Conservation (phyloP, 2,797 vertebrate species). For the Lepidocolaptes lacrymiger region DNA sequence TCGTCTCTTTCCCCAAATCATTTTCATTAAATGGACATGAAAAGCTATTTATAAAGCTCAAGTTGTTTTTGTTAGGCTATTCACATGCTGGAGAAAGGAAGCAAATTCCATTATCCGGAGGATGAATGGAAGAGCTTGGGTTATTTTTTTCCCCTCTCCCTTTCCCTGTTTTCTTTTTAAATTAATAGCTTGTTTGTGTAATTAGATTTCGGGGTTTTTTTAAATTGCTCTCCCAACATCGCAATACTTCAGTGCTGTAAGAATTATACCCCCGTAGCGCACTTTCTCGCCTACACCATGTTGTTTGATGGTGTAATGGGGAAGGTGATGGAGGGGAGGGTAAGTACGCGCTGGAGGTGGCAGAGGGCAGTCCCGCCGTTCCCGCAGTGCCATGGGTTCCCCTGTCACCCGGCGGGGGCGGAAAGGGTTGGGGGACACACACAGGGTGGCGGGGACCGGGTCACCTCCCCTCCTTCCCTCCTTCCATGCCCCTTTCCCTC, state of each 20-base stretch:
- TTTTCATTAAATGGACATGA: conserved; percentile 98
- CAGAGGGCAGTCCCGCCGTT: too few relatives aligned
- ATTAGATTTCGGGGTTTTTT: conserved; percentile 14
- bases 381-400: too few relatives aligned
- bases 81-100: conserved; percentile 88
- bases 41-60: conserved; percentile 92
- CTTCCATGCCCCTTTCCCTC: background rate
- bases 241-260: background rate
- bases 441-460: too few relatives aligned
- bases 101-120: conserved; percentile 87
- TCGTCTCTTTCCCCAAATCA: conserved; percentile 86
- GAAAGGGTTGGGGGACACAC: too few relatives aligned
- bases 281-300: background rate
- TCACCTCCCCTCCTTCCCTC: too few relatives aligned
- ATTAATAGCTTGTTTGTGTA: conserved; percentile 63
- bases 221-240: background rate
- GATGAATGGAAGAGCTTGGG: conserved; percentile 79
- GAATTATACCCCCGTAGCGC: too few relatives aligned
- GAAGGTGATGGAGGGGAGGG: background rate
- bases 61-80: conserved; percentile 92
- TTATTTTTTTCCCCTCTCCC: conserved; percentile 19
- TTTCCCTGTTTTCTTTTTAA: conserved; percentile 40
- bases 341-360: too few relatives aligned
- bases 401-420: background rate
- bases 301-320: background rate